Evolutionary conservation across 2,888 invertebrate genomes (phyloP), one percentile per base, ranked within the genome.

Genomic region (Callinectes sapidus): DNA sequence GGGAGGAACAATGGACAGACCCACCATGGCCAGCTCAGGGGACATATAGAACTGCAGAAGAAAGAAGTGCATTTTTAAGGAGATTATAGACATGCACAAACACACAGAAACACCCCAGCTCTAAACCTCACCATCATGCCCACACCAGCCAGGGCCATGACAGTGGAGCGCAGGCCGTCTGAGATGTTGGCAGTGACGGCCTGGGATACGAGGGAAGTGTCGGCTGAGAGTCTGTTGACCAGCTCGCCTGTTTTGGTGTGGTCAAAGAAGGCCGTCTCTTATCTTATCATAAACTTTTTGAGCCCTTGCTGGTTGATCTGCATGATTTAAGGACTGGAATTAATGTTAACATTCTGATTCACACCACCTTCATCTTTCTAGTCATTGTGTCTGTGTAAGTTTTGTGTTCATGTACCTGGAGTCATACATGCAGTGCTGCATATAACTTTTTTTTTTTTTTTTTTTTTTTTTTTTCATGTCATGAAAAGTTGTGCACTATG

Each of bases 211-310:
- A 99, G 96, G 95, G 98, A 97, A 0, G 99, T 98, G 95, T 99
- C 99, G 14, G 98, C 97, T 87, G 98, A 98, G 54, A 98, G 96
- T 94, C 99, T 97, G 96, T 99, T 99, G 0, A 99, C 97, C 88
- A 99, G 96, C 96, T 99, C 98, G 1, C 99, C 99, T 0, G 98
- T 98, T 93, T 98, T 98, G 77, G 97, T 97, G 95, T 97, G 97
- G 95, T 98, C 98, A 95, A 99, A 99, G 97, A 98, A 99, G 1
- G 97, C 98, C 2, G 98, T 97, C 96, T 99, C 99, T n/a, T n/a
- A n/a, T n/a, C n/a, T n/a, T n/a, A n/a, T n/a, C n/a, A n/a, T n/a
- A n/a, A n/a, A n/a, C n/a, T n/a, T n/a, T n/a, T n/a, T n/a, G n/a
- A n/a, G n/a, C n/a, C n/a, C n/a, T n/a, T n/a, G n/a, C n/a, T n/a